Conservation (phyloP, 2,888 invertebrate species). For the Merodon equestris region DNA sequence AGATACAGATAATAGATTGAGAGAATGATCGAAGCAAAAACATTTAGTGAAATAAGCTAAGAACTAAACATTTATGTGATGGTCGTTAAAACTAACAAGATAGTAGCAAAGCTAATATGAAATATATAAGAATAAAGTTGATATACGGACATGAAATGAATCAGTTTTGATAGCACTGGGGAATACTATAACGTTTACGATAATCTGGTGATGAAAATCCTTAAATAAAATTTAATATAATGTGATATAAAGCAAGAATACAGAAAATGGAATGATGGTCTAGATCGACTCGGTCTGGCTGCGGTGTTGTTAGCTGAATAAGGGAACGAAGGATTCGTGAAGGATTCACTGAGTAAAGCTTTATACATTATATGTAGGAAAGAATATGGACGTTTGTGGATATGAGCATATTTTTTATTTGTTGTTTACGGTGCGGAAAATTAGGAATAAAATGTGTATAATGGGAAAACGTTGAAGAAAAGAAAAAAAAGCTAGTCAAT, state of each 20-base stretch:
- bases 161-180: constrained; percentile 63
- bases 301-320: constrained; percentile 24
- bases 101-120: constrained; percentile 51
- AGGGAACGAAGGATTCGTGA: background rate
- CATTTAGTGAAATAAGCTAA: constrained; percentile 54
- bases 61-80: constrained; percentile 67
- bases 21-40: constrained; percentile 70
- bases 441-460: constrained; percentile 15
- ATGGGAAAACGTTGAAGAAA: constrained; percentile 4
- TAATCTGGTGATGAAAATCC: constrained; percentile 40
- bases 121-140: background rate
- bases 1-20: constrained; percentile 68
- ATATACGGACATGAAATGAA: constrained; percentile 37
- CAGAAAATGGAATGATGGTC: constrained; percentile 31
- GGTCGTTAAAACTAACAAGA: constrained; percentile 71
- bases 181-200: constrained; percentile 20
- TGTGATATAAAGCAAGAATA: constrained; percentile 47
- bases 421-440: background rate
- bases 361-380: constrained; percentile 41
- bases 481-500: constrained; percentile 61
- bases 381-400: background rate
- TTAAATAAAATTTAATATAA: constrained; percentile 43
- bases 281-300: constrained; percentile 47
- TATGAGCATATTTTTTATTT: constrained; percentile 1
- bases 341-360: constrained; percentile 27